These are phyloP conservation scores for Callionymus lyra DNA, from an alignment of 2,113 vertebrate genomes.

Conservation along the genomic window DNA sequence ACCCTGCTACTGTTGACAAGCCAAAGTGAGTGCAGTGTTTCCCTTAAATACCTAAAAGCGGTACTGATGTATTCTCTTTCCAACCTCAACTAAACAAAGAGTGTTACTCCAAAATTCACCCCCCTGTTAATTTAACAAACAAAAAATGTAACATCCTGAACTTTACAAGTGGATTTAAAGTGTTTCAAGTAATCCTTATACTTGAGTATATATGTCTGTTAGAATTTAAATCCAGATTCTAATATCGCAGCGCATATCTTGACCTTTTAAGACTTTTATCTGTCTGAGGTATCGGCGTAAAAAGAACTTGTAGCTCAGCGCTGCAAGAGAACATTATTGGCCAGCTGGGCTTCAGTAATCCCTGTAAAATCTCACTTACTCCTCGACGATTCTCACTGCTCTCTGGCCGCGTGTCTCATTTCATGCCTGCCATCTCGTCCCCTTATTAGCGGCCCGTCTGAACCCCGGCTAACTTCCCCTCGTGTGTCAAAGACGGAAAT, in stretches of 20 bases:
- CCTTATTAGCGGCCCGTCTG: slow-evolving; percentile 36
- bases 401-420: slow-evolving; percentile 54
- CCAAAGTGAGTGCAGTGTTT: slow-evolving; percentile 27
- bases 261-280: slow-evolving; percentile 48
- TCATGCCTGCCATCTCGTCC: slow-evolving; percentile 62
- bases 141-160: no score
- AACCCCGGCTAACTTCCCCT: slow-evolving; percentile 36
- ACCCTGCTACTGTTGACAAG: slow-evolving; percentile 36
- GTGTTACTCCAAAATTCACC: no score
- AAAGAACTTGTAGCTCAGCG: slow-evolving; percentile 36
- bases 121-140: no score
- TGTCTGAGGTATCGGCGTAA: slow-evolving; percentile 54
- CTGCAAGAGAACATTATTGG: slow-evolving; percentile 45
- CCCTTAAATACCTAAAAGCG: slow-evolving; percentile 13
- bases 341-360: slow-evolving; percentile 65
- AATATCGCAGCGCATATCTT: no score
- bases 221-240: no score
- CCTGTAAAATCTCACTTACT: slow-evolving; percentile 69
- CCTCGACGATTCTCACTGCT: slow-evolving; percentile 54
- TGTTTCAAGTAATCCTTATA: no score
- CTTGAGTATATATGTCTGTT: no score
- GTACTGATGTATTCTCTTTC: slow-evolving; percentile 2
- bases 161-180: no score
- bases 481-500: slow-evolving; percentile 35
- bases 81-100: no score